Evolutionary conservation across 2,888 invertebrate species (phyloP).

Genomic region (Iselma pallidipennis): DNA sequence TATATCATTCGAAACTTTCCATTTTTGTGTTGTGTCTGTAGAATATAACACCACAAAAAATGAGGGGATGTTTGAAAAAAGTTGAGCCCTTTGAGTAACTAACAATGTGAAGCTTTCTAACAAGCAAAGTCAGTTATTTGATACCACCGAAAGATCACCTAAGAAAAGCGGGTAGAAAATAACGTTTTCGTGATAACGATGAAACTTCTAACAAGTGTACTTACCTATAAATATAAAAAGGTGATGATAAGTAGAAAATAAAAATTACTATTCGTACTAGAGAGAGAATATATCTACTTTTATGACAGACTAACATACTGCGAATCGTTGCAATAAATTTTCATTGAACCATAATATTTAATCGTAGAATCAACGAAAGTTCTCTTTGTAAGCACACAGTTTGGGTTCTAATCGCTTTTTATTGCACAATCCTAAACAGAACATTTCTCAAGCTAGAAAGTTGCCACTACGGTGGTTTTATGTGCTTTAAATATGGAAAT

Average conservation of each 20-base stretch:
- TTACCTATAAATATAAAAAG: constrained; percentile 1
- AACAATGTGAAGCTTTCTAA: not conserved
- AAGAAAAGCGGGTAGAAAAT: not conserved
- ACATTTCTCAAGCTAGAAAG: not conserved
- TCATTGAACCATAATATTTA: not conserved
- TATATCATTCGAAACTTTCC: not conserved
- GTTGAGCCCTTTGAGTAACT: not conserved
- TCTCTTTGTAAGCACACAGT: not conserved
- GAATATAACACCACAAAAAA: not conserved
- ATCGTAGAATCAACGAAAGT: not conserved
- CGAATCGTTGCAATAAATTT: not conserved
- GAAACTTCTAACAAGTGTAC: constrained; percentile 2
- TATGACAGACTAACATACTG: not conserved
- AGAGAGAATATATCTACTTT: not conserved
- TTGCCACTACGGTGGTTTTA: not conserved
- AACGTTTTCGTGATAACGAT: not conserved
- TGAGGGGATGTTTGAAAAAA: not conserved
- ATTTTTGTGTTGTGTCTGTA: not conserved
- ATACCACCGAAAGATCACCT: not conserved
- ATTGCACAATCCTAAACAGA: not conserved
- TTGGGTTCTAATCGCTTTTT: not conserved
- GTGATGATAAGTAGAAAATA: constrained; percentile 3
- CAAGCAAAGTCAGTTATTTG: not conserved
- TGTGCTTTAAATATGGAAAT: not conserved
- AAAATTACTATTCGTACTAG: no score